Evolutionary conservation across 2,113 vertebrate species (phyloP), one percentile per base, ranked within the genome.

Genomic region (Pteropus alecto): DNA sequence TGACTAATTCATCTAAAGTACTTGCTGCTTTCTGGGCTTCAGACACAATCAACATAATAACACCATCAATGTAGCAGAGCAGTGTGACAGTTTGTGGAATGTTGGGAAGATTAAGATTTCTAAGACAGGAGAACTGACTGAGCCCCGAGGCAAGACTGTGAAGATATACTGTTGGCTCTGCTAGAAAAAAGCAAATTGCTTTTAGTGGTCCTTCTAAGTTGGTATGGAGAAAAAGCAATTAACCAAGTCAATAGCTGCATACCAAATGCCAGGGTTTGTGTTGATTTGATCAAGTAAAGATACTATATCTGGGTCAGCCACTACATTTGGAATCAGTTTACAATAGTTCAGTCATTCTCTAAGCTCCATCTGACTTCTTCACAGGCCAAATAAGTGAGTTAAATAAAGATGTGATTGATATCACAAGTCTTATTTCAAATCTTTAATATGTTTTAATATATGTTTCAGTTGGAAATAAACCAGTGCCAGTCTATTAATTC

Each of bases 401-500:
- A 67, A 78, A 81, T 35, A 43, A 30, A 24, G 28, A 81, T 38
- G n/a, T 56, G 43, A 79, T 4, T 67, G 21, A 38, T 16, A 88
- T 51, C 46, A 65, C 24, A 77, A 77, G 48, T 92, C 60, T 54
- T 86, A 86, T 48, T 92, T 95, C 28, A 87, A 87, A 87, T 74
- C 9, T 46, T 43, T 74, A 38, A 38, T 38, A 38, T 38, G 38
- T 77, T 84, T 94, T 38, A 76, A 79, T 70, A 30, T 7, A 35
- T 10, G 33, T 96, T 89, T 90, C 89, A 67, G 6, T n/a, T 90
- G 70, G 79, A 87, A 95, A 85, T 79, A 92, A 94, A 90, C 60
- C 60, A 94, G 56, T 56, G 26, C 61, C 74, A 92, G 43, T 21
- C 56, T 82, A 92, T 54, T 89, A 87, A 87, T 60, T 95, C 8